Conservation (phyloP, 2,113 vertebrate species). For the Calonectris borealis region DNA sequence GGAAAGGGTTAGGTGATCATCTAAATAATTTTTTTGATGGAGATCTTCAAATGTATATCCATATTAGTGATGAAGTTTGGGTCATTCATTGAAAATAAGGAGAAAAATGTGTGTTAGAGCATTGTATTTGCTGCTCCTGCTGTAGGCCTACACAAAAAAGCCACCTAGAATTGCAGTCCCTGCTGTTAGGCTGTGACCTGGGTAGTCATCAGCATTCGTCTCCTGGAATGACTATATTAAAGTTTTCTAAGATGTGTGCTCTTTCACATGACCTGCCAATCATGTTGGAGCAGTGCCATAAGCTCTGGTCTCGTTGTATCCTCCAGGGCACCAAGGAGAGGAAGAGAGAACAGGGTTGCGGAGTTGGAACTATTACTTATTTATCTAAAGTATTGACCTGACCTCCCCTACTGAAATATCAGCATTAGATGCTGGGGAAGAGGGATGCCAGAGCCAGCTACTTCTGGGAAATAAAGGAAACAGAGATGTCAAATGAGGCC, state of each 20-base stretch:
- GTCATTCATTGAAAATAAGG: background rate
- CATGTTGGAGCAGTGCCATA: background rate
- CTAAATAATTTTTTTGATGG: background rate
- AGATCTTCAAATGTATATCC: background rate
- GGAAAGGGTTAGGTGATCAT: background rate
- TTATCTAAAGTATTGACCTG: constrained; percentile 46
- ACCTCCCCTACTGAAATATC: constrained; percentile 13
- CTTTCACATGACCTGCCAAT: constrained; percentile 13
- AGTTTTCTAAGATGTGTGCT: background rate
- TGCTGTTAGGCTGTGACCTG: background rate
- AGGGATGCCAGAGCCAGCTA: background rate
- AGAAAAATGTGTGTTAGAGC: background rate
- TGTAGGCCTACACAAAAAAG: background rate
- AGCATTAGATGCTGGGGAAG: background rate
- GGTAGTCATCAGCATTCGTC: background rate
- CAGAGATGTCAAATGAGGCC: background rate
- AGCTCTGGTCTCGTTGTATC: background rate
- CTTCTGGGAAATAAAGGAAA: background rate
- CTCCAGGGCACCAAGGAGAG: constrained; percentile 18
- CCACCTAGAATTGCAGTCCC: background rate
- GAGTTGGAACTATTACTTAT: constrained; percentile 38
- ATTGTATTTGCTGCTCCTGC: background rate
- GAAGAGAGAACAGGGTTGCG: background rate
- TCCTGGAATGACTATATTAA: background rate
- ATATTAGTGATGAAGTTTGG: background rate